Evolutionary conservation across 2,113 vertebrate species (phyloP), one percentile per base, ranked within the genome.

Genomic region (Crotophaga sulcirostris): DNA sequence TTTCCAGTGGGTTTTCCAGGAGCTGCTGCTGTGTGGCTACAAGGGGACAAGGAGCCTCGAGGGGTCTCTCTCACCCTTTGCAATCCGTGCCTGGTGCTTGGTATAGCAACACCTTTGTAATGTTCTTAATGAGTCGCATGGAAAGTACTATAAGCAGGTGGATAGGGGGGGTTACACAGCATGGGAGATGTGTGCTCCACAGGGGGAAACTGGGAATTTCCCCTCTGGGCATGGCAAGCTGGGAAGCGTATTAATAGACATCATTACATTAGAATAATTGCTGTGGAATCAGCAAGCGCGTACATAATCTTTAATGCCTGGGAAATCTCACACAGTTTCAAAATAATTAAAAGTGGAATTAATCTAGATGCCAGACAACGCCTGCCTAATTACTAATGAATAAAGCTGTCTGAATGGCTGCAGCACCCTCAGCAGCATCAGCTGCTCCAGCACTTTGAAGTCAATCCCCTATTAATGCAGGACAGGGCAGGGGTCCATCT

Each of bases 321-420:
- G 86, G 93, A 97, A 97, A 89, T 90, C 90, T 96, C 93, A 80
- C 94, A 90, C 89, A 74, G 80, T 89, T 95, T 95, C 93, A 89
- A 92, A 97, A 96, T 96, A 96, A 96, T 96, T 96, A 95, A 95
- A 95, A 97, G 80, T 64, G 83, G 93, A 89, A 95, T 97, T 96
- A 96, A 94, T 96, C 93, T 78, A 86, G 89, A 93, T 89, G 89
- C 86, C 89, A 93, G 92, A 59, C 64, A 95, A 84, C 26, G 73
- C 91, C 94, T 95, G 93, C 91, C 91, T 93, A 78, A 91, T 94
- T 93, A 44, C 84, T 89, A 78, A 84, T 49, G 93, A 90, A 78
- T 70, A 83, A 74, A 92, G 92, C 90, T 73, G 88, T n/a, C 55
- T 26, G 89, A 77, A 88, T 59, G 94, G 79, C 72, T 54, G 60